Evolutionary conservation across 2,888 invertebrate genomes (phyloP).

Genomic region (Rhimphoctona megacephalus): DNA sequence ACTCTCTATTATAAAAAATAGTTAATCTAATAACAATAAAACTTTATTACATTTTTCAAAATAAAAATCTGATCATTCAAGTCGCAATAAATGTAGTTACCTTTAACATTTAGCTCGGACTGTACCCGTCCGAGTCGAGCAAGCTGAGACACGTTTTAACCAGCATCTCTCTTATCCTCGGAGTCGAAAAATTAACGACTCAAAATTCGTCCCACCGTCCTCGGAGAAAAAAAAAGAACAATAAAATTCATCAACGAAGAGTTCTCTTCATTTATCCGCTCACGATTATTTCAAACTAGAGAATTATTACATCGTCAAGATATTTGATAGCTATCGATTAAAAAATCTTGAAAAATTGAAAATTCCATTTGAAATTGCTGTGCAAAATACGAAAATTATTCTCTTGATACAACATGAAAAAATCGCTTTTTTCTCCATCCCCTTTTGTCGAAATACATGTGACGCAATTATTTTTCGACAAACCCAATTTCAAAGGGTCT

Average conservation of each 20-base stretch:
- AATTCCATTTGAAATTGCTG: not conserved
- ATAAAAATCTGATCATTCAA: not conserved
- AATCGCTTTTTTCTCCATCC: not conserved
- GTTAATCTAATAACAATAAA: not conserved
- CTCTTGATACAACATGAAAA: not conserved
- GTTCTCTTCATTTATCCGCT: slow-evolving; percentile 7
- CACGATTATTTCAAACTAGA: not conserved
- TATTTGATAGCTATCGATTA: not conserved
- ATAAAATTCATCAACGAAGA: slow-evolving; percentile 24
- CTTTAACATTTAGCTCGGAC: slow-evolving; percentile 74
- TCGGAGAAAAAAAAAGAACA: slow-evolving; percentile 25
- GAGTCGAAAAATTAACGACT: slow-evolving; percentile 60
- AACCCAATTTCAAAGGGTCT: not conserved
- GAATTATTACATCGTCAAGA: not conserved
- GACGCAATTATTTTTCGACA: not conserved
- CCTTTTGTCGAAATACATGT: not conserved
- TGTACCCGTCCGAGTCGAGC: slow-evolving; percentile 77
- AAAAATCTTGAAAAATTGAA: not conserved
- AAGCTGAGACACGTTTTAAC: slow-evolving; percentile 78
- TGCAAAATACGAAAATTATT: not conserved
- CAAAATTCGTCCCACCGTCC: not conserved
- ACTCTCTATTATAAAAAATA: not conserved
- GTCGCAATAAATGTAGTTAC: slow-evolving; percentile 35
- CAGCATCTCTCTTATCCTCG: slow-evolving; percentile 68
- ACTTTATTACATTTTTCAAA: not conserved